phyloP scores from a whole-genome alignment of 2,888 invertebrate species.

The Plebejus anna region DNA sequence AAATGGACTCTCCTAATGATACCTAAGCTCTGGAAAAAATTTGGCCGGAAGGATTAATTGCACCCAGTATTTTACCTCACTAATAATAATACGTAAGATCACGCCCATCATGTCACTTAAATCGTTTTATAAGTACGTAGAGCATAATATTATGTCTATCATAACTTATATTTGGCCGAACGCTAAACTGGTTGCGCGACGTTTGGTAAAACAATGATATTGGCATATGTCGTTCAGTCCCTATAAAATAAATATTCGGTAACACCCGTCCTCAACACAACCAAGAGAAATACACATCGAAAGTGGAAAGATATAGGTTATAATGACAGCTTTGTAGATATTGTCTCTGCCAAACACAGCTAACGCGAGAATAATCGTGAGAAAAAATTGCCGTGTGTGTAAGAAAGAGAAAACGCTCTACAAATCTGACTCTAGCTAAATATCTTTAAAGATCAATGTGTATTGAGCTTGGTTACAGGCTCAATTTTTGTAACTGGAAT shows the following conservation, averaged over 20 bases:
- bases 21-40: too few species aligned
- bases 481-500: too few species aligned
- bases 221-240: neutral
- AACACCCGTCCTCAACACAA: too few species aligned
- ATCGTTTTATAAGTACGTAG: neutral
- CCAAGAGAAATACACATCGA: too few species aligned
- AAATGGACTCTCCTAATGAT: too few species aligned
- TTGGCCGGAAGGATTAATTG: too few species aligned
- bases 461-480: neutral
- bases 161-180: neutral
- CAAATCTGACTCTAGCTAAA: neutral
- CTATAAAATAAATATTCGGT: neutral
- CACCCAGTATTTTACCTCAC: too few species aligned
- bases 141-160: neutral
- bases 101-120: neutral
- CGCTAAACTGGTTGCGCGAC: constrained; percentile 11
- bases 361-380: too few species aligned
- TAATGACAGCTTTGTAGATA: too few species aligned
- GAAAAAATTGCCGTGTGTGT: neutral
- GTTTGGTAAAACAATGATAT: neutral
- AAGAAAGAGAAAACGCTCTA: neutral
- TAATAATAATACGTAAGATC: neutral
- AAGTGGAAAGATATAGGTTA: too few species aligned
- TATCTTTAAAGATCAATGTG: neutral
- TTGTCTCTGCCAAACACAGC: too few species aligned